Evolutionary conservation across 2,113 vertebrate species (phyloP), one percentile per base, ranked within the genome.

Genomic region (Muntiacus muntjak): DNA sequence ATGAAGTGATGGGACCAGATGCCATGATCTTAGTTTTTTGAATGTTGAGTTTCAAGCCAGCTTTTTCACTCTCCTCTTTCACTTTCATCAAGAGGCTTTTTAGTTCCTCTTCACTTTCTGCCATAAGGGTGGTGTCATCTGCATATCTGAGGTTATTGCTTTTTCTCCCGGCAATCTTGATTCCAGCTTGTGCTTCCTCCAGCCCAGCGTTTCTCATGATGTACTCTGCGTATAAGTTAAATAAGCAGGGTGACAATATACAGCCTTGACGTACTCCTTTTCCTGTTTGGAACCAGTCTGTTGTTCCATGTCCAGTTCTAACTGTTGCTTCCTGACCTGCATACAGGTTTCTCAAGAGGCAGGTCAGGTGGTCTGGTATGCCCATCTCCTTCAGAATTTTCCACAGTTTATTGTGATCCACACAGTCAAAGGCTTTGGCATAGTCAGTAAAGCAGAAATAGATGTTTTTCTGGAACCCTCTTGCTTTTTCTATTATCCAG

Each of bases 151-250:
- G 64, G 64, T 71, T 36, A 21, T 71, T 36, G n/a, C 11, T 36
- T 36, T 71, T 71, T 71, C 64, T 71, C 23, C n/a, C 0, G 1
- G 9, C n/a, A 71, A 21, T 71, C 64, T 21, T 71, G 64, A 71
- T 71, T 21, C 64, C 64, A 36, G 10, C n/a, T 36, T 71, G 64
- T 36, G n/a, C 64, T 71, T 71, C n/a, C 11, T 36, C 64, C 64
- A 36, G n/a, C n/a, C 17, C 9, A 21, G n/a, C n/a, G 2, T 23
- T 71, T 71, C 9, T 0, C 17, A 36, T 21, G n/a, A 36, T 71
- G 19, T 71, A 40, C 19, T 71, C 67, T 71, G 64, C 64, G 12
- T 71, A 36, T 71, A 71, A 71, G 2, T 36, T 71, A 71, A 36
- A 71, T 71, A 71, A 71, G 19, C 67, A 40, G 19, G 67, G 19